Evolutionary conservation across 2,888 invertebrate species (phyloP).

Genomic region (Athripsodes cinereus): DNA sequence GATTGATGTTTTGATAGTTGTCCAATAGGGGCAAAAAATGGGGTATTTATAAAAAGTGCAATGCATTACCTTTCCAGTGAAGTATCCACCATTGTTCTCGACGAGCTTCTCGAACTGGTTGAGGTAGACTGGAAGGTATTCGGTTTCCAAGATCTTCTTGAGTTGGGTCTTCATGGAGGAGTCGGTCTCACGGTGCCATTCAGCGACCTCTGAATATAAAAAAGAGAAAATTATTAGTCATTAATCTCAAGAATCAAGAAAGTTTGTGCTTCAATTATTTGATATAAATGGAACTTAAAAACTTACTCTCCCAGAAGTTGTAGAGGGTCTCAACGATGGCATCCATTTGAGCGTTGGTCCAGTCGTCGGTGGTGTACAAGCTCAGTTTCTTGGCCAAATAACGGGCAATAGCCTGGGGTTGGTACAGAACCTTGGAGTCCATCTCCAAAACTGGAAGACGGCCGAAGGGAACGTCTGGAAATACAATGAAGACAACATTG

Average conservation of each 20-base stretch:
- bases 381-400: slow-evolving; percentile 45
- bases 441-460: slow-evolving; percentile 43
- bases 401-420: slow-evolving; percentile 48
- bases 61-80: slow-evolving; percentile 31
- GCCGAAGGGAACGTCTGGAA: slow-evolving; percentile 41
- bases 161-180: slow-evolving; percentile 26
- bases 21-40: too few relatives aligned
- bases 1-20: too few relatives aligned
- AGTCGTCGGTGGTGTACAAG: slow-evolving; percentile 43
- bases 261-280: too few relatives aligned
- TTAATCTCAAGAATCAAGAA: not conserved
- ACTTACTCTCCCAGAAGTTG: slow-evolving; percentile 46
- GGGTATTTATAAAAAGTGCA: too few relatives aligned
- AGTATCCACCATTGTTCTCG: slow-evolving; percentile 29
- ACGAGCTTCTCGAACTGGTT: slow-evolving; percentile 29
- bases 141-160: slow-evolving; percentile 26
- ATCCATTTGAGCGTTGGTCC: slow-evolving; percentile 46
- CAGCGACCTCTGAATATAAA: slow-evolving; percentile 15
- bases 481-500: too few relatives aligned
- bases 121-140: slow-evolving; percentile 28
- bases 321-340: slow-evolving; percentile 42
- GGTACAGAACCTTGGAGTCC: slow-evolving; percentile 39
- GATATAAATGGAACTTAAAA: too few relatives aligned
- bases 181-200: slow-evolving; percentile 27
- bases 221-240: too few relatives aligned